These are phyloP conservation scores for Torymus auratus DNA, from an alignment of 2,888 invertebrate genomes.

Conservation along the genomic window DNA sequence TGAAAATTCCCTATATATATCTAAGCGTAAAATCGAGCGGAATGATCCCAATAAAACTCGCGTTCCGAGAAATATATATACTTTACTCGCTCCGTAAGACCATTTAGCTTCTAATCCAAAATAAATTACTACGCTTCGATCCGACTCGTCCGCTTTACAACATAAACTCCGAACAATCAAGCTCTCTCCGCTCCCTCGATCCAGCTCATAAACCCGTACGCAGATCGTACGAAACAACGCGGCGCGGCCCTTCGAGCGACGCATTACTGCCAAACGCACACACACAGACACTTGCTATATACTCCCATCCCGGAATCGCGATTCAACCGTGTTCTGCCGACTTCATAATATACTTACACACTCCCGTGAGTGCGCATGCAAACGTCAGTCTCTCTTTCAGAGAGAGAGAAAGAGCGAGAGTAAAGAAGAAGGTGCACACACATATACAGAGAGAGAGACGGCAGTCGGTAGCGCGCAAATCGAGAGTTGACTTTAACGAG, in stretches of 20 bases:
- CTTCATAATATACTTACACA: no score
- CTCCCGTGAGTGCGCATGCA: background rate
- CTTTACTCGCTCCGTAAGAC: no score
- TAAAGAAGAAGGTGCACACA: constrained; percentile 22
- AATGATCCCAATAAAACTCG: no score
- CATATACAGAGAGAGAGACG: constrained; percentile 47
- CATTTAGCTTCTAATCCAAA: no score
- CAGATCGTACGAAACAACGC: background rate
- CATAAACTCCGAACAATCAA: constrained; percentile 20
- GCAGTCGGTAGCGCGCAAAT: constrained; percentile 64
- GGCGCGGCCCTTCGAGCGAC: constrained; percentile 20
- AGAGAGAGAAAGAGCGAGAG: background rate
- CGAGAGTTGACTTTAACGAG: constrained; percentile 65
- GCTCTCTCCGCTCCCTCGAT: no score
- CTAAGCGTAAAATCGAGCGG: no score
- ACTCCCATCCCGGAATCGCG: constrained; percentile 1
- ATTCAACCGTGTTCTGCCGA: background rate
- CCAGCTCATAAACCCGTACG: background rate
- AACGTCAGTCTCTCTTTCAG: background rate
- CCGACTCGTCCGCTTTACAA: background rate
- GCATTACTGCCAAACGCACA: constrained; percentile 11
- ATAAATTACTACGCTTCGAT: no score
- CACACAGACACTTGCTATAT: no score
- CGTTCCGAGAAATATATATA: no score
- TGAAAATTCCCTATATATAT: no score